Evolutionary conservation across 2,888 invertebrate genomes (phyloP).

Genomic region (Allacma fusca): DNA sequence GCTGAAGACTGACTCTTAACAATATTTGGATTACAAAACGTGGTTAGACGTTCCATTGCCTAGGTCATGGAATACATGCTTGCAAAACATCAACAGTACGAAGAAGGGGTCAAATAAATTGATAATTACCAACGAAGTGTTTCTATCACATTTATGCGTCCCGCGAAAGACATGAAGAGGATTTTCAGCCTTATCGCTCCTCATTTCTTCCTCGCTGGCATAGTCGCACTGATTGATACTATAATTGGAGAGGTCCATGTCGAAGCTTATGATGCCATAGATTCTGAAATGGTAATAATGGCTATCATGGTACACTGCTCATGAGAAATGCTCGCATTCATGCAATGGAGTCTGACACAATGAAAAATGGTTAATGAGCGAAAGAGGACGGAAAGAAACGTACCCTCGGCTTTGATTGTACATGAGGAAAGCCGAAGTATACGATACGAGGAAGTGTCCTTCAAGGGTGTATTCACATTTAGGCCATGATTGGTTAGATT

Average conservation of each 20-base stretch:
- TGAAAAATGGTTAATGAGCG: neutral
- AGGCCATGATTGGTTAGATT: neutral
- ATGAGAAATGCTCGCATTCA: neutral
- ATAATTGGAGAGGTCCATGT: slow-evolving; percentile 80
- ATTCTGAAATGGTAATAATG: neutral
- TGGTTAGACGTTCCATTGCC: too few relatives aligned
- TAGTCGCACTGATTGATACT: slow-evolving; percentile 87
- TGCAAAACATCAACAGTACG: too few relatives aligned
- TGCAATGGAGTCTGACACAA: too few relatives aligned
- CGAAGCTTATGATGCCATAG: slow-evolving; percentile 73
- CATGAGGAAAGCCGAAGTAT: slow-evolving; percentile 56
- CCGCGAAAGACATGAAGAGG: slow-evolving; percentile 84
- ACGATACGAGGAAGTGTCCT: slow-evolving; percentile 51
- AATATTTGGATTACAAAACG: too few relatives aligned
- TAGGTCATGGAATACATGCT: too few relatives aligned
- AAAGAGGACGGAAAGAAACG: slow-evolving; percentile 20
- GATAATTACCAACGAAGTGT: slow-evolving; percentile 72
- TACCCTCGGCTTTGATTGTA: slow-evolving; percentile 48
- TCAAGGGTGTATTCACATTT: slow-evolving; percentile 26
- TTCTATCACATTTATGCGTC: slow-evolving; percentile 87
- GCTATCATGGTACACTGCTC: neutral
- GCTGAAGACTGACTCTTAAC: too few relatives aligned
- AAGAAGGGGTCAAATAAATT: neutral
- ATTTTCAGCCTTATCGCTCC: slow-evolving; percentile 63
- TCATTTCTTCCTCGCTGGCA: slow-evolving; percentile 60